Conservation (phyloP, 2,888 invertebrate genomes). For the Mythimna lalbum region DNA sequence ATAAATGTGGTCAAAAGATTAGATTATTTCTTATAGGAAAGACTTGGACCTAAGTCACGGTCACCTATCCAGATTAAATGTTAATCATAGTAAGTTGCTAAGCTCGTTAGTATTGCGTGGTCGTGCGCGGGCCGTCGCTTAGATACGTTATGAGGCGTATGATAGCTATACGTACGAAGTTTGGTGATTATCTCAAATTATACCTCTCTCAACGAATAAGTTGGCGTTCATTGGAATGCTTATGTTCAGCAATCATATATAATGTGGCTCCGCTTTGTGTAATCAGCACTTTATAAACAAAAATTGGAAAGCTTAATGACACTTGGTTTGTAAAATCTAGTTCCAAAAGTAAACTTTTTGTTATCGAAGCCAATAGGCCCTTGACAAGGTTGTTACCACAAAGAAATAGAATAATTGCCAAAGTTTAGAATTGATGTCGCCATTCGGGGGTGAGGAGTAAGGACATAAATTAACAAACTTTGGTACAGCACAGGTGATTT, state of each 20-base stretch:
- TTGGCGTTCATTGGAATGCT: background rate
- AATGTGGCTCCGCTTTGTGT: background rate
- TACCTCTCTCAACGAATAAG: constrained; percentile 16
- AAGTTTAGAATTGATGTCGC: constrained; percentile 58
- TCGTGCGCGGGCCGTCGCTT: background rate
- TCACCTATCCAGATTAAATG: constrained; percentile 28
- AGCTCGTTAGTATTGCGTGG: constrained; percentile 35
- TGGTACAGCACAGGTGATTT: constrained; percentile 63
- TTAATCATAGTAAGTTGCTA: constrained; percentile 20
- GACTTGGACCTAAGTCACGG: background rate
- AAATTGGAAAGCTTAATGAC: constrained; percentile 3
- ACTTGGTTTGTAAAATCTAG: constrained; percentile 20
- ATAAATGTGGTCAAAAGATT: background rate
- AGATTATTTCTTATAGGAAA: background rate
- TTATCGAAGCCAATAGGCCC: constrained; percentile 15
- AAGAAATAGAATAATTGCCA: constrained; percentile 49
- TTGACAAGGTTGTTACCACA: constrained; percentile 26
- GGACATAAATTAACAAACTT: constrained; percentile 75
- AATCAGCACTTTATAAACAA: constrained; percentile 10
- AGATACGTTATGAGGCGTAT: constrained; percentile 9
- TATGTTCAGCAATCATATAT: constrained; percentile 1
- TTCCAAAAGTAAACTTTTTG: constrained; percentile 4
- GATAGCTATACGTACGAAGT: constrained; percentile 10
- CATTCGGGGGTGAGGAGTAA: constrained; percentile 56
- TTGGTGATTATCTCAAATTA: constrained; percentile 27